These are phyloP conservation scores for Drosophila kurseongensis DNA, from an alignment of 1,140 invertebrate species.

Conservation along the genomic window DNA sequence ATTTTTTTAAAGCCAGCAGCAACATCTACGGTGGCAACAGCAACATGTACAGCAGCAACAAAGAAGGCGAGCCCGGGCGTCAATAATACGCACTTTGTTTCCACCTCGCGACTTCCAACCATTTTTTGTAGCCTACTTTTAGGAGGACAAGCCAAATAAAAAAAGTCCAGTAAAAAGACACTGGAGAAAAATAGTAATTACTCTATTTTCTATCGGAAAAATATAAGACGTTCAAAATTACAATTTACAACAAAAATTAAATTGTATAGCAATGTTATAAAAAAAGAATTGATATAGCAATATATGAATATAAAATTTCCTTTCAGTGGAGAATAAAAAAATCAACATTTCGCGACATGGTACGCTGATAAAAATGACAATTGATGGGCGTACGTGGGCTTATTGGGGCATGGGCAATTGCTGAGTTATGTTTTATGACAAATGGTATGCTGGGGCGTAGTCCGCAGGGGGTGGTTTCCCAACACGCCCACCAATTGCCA, in stretches of 20 bases:
- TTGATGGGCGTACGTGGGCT: slow-evolving; percentile 81
- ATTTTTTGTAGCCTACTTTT: slow-evolving; percentile 36
- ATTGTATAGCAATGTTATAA: too few species aligned
- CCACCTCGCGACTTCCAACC: slow-evolving; percentile 1
- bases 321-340: slow-evolving; percentile 9
- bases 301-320: background rate
- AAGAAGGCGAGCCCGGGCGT: slow-evolving; percentile 27
- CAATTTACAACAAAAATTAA: too few species aligned
- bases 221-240: background rate
- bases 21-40: slow-evolving; percentile 22
- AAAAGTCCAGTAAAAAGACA: slow-evolving; percentile 9
- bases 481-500: slow-evolving; percentile 38
- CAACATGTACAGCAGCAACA: slow-evolving; percentile 8
- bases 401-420: slow-evolving; percentile 74
- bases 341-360: slow-evolving; percentile 72
- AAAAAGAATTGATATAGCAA: too few species aligned
- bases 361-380: slow-evolving; percentile 80
- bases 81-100: slow-evolving; percentile 53
- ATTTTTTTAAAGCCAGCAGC: slow-evolving; percentile 44
- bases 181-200: background rate
- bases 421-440: slow-evolving; percentile 81
- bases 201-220: too few species aligned
- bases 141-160: slow-evolving; percentile 10
- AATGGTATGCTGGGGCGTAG: slow-evolving; percentile 36
- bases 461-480: slow-evolving; percentile 7